Conservation (phyloP, 2,797 vertebrate genomes). For the Arctocebus calabarensis region DNA sequence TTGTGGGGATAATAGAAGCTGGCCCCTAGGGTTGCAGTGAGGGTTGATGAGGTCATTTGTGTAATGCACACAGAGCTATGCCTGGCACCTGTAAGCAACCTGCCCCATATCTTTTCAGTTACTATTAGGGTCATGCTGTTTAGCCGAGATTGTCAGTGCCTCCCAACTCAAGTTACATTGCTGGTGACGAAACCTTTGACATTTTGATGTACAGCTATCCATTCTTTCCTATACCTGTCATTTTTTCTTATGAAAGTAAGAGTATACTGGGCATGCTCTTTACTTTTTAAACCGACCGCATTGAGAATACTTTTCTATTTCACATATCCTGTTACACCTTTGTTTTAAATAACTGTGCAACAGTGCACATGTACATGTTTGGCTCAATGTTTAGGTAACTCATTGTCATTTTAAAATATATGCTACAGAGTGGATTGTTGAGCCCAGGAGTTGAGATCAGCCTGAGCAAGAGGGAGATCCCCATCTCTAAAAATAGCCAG, state of each 20-base stretch:
- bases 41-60: neutral
- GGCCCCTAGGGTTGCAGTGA: neutral
- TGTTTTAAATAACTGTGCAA: neutral
- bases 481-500: too few species aligned
- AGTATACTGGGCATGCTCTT: neutral
- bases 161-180: neutral
- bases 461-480: too few species aligned
- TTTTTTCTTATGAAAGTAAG: neutral
- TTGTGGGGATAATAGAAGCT: neutral
- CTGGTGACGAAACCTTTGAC: neutral
- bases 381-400: neutral
- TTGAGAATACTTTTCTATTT: neutral
- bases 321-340: neutral
- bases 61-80: neutral
- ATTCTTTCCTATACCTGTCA: neutral
- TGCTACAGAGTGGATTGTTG: too few species aligned
- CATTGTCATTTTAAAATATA: neutral
- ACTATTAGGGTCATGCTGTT: neutral
- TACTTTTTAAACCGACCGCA: neutral
- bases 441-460: too few species aligned
- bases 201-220: neutral
- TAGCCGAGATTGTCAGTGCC: neutral
- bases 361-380: neutral
- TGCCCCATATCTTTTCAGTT: neutral
- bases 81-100: neutral